A percentile compares a stretch with the other conserved stretches of the same genome.
phyloP scores from a whole-genome alignment of 2,888 invertebrate genomes.

The Plagodis dolabraria region DNA sequence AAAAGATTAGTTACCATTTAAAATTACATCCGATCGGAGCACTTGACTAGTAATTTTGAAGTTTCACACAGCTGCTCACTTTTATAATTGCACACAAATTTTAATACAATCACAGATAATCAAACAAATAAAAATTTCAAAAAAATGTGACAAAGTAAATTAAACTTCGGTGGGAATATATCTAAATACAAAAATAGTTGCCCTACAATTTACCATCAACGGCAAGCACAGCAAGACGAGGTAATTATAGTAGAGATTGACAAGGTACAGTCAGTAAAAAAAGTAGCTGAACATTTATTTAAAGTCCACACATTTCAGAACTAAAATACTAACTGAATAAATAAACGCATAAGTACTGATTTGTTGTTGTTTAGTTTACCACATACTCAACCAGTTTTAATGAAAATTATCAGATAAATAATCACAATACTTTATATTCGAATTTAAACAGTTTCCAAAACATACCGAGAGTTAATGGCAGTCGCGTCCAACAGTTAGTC shows the following conservation, averaged over 20 bases:
- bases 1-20: not conserved
- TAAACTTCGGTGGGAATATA: constrained; percentile 16
- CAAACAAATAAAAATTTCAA: not conserved
- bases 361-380: too few species aligned
- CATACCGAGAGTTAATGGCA: too few species aligned
- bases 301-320: too few species aligned
- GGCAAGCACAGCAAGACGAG: not conserved
- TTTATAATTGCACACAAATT: constrained; percentile 12
- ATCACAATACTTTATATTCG: too few species aligned
- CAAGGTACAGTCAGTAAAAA: too few species aligned
- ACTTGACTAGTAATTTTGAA: constrained; percentile 28
- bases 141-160: constrained; percentile 4
- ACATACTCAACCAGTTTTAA: too few species aligned
- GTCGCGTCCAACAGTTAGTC: too few species aligned
- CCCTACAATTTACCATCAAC: not conserved
- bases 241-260: not conserved
- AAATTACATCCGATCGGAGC: constrained; percentile 6
- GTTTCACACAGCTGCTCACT: constrained; percentile 12
- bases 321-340: too few species aligned
- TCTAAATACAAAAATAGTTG: not conserved
- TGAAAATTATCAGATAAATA: too few species aligned
- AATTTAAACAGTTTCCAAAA: too few species aligned
- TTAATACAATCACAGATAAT: constrained; percentile 2
- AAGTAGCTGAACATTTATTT: too few species aligned
- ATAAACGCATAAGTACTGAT: too few species aligned